Base-by-base conservation (phyloP, 2,888 invertebrate species). In the Toxonevra muliebris region DNA sequence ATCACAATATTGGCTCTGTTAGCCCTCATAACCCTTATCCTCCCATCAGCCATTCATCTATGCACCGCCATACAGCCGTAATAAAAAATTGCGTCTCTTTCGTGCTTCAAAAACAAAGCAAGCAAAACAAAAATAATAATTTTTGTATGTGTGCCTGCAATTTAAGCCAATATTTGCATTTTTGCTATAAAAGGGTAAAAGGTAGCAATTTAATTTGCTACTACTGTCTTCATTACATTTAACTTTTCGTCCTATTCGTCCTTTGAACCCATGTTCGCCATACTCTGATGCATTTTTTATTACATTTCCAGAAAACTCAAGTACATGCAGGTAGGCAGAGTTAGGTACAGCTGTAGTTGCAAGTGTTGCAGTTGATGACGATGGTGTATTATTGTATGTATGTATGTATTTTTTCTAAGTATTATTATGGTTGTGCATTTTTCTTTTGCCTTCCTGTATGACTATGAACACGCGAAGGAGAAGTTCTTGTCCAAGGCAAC, bases 141-240 rank as follows among this genome's bases (percentile, higher is more conserved):
- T 7, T 13, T 48, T 48, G 48, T 48, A 5, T 8, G 30, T 40
- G 40, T 20, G 19, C 30, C 42, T 72, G 75, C 75, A 74, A 76
- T 77, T 77, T 76, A 76, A 71, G 78, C 76, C 77, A 78, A 78
- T 78, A 78, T 78, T 78, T 79, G 79, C 77, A 70, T 78, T 78
- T 78, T 53, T 30, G 54, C 12, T 17, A 17, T 17, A 43, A 41
- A 71, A 71, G 76, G 77, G 41, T 76, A 78, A 79, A 79, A 78
- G 76, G 76, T 73, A 73, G 75, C 79, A 78, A 78, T 79, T 79
- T 76, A 76, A 78, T 77, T 76, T 78, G 70, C 57, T 61, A 7
- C 30, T 30, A 30, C 30, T 30, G 30, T 30, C 30, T 30, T 30
- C 30, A 30, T 7, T 30, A 30, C 7, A 7, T 7, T 30, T 30